These are phyloP conservation scores for Tachuris rubrigastra DNA, from an alignment of 2,113 vertebrate genomes.

Conservation along the genomic window DNA sequence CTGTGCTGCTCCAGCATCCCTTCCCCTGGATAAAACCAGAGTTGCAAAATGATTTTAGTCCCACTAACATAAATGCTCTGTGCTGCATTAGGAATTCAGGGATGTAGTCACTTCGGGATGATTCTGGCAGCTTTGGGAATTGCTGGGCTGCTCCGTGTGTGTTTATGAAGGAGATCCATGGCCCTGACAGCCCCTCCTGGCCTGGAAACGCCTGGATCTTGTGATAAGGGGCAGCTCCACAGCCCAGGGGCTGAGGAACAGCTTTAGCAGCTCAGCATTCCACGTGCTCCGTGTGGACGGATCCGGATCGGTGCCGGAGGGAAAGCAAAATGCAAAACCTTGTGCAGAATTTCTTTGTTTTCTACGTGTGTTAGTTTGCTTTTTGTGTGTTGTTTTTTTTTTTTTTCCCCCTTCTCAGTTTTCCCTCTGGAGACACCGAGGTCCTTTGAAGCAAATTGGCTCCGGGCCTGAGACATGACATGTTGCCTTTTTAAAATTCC, in stretches of 20 bases:
- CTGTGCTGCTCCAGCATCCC: not conserved
- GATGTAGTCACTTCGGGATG: accelerated
- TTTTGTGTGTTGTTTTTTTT: not conserved
- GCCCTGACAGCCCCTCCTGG: not conserved
- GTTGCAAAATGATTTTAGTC: accelerated
- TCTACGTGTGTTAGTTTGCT: too few relatives aligned
- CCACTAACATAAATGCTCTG: accelerated
- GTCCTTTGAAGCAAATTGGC: constrained; percentile 35
- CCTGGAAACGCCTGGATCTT: not conserved
- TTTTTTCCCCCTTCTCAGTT: not conserved
- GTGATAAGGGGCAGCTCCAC: not conserved
- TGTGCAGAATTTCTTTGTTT: not conserved
- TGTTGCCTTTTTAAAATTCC: constrained; percentile 16
- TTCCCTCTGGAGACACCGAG: not conserved
- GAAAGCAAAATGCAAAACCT: not conserved
- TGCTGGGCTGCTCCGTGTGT: accelerated
- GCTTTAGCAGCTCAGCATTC: not conserved
- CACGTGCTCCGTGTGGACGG: accelerated
- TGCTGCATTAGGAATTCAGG: accelerated
- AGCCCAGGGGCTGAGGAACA: not conserved
- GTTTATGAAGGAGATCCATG: not conserved
- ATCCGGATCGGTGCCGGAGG: accelerated
- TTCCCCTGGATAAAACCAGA: not conserved
- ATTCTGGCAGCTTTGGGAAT: not conserved
- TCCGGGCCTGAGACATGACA: not conserved